A percentile compares a stretch with the other conserved stretches of the same genome.
Conservation (phyloP, 92 coral and sea anemone genomes). For the Meandrina meandrites region DNA sequence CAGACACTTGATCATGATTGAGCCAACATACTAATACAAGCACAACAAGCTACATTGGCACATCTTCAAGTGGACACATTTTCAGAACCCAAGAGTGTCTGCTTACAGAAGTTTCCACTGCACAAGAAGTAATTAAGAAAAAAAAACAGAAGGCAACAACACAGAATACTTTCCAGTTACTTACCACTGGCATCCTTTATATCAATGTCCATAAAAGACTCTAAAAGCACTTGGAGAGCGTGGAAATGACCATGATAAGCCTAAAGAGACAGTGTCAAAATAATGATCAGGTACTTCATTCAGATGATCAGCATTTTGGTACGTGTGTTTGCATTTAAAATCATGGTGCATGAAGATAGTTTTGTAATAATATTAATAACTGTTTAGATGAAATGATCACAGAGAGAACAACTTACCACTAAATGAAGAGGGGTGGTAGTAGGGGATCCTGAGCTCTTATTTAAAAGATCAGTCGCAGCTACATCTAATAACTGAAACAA, state of each 20-base stretch:
- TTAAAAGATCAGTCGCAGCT: slow-evolving; percentile 88
- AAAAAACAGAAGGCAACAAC: not conserved
- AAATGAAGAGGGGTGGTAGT: slow-evolving; percentile 93
- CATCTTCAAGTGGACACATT: not conserved
- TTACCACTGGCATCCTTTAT: slow-evolving; percentile 86
- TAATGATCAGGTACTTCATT: not conserved
- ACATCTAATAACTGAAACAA: slow-evolving; percentile 84
- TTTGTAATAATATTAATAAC: no score
- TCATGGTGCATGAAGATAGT: no score
- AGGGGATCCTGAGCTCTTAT: slow-evolving; percentile 77
- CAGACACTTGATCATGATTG: no score
- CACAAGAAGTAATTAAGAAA: not conserved
- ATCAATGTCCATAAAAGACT: slow-evolving; percentile 80
- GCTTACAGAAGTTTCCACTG: not conserved
- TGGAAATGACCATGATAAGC: slow-evolving; percentile 93
- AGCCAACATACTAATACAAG: no score
- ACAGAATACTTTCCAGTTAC: not conserved
- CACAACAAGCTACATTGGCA: no score
- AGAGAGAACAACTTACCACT: slow-evolving; percentile 69
- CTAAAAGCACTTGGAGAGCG: slow-evolving; percentile 87
- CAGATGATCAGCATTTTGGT: not conserved
- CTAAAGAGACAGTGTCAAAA: slow-evolving; percentile 49
- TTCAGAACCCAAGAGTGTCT: not conserved
- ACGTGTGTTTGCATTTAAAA: no score
- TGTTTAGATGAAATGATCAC: not conserved